Evolutionary conservation across 1,140 invertebrate genomes (phyloP).

Genomic region (Microvelia longipes): DNA sequence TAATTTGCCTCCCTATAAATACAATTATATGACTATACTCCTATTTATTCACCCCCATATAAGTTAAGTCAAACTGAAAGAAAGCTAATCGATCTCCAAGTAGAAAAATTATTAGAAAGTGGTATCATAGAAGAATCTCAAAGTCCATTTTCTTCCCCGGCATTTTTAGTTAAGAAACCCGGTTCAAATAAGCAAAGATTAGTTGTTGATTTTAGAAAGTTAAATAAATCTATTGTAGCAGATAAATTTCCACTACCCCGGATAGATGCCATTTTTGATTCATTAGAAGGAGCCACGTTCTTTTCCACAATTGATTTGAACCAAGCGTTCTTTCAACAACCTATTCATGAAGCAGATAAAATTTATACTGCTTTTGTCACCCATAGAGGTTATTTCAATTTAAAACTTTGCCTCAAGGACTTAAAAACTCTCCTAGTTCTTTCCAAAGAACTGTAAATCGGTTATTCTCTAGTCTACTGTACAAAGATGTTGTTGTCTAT

Average conservation of each 20-base stretch:
- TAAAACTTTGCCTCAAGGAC: neutral
- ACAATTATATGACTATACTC: neutral
- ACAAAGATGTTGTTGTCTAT: neutral
- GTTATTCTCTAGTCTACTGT: neutral
- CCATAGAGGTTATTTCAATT: neutral
- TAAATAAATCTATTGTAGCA: neutral
- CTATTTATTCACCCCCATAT: neutral
- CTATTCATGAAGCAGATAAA: neutral
- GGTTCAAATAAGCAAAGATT: neutral
- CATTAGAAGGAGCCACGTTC: neutral
- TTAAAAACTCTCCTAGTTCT: neutral
- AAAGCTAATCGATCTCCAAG: neutral
- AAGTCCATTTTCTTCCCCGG: neutral
- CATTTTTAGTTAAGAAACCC: neutral
- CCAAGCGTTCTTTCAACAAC: neutral
- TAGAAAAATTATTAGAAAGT: neutral
- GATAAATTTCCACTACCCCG: neutral
- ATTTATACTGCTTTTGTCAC: neutral
- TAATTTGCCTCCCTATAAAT: neutral
- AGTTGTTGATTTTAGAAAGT: neutral
- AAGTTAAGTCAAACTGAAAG: neutral
- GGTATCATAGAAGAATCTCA: neutral
- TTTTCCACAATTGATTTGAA: neutral
- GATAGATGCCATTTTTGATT: neutral
- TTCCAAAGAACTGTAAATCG: neutral